Evolutionary conservation across 2,888 invertebrate genomes (phyloP).

Genomic region (Sinelater perroti): DNA sequence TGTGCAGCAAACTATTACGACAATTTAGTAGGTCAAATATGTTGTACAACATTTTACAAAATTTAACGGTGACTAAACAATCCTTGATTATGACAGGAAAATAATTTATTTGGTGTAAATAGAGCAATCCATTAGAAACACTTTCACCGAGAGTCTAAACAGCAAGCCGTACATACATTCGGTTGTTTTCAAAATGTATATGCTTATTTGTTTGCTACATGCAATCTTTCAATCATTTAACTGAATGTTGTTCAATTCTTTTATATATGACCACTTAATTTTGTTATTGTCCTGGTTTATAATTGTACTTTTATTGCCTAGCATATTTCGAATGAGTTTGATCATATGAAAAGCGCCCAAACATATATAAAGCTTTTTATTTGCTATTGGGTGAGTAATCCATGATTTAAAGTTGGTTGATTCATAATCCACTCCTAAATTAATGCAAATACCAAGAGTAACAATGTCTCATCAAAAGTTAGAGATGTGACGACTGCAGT

Average conservation of each 20-base stretch:
- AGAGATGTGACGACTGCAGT: conserved; percentile 41
- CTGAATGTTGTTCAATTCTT: conserved; percentile 41
- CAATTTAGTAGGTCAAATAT: conserved; percentile 47
- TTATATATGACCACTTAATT: conserved; percentile 41
- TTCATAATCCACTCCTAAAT: conserved; percentile 28
- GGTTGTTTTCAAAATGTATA: conserved; percentile 37
- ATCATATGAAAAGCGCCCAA: conserved; percentile 32
- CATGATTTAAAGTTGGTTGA: conserved; percentile 31
- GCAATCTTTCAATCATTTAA: conserved; percentile 41
- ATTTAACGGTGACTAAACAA: conserved; percentile 38
- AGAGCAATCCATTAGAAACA: conserved; percentile 40
- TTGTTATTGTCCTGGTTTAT: conserved; percentile 24
- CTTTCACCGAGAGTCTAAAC: conserved; percentile 45
- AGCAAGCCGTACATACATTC: conserved; percentile 45
- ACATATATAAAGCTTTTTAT: conserved; percentile 16
- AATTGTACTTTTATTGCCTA: conserved; percentile 26
- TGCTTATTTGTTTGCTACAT: conserved; percentile 37
- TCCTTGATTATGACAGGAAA: conserved; percentile 29
- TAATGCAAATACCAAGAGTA: conserved; percentile 39
- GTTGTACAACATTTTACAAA: conserved; percentile 42
- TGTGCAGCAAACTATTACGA: conserved; percentile 32
- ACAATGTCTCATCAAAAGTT: conserved; percentile 49
- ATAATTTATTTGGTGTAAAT: conserved; percentile 25
- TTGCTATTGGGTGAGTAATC: conserved; percentile 38
- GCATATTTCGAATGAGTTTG: conserved; percentile 30